Base-by-base conservation (phyloP, 2,888 invertebrate species). In the Trachelus tabidus region DNA sequence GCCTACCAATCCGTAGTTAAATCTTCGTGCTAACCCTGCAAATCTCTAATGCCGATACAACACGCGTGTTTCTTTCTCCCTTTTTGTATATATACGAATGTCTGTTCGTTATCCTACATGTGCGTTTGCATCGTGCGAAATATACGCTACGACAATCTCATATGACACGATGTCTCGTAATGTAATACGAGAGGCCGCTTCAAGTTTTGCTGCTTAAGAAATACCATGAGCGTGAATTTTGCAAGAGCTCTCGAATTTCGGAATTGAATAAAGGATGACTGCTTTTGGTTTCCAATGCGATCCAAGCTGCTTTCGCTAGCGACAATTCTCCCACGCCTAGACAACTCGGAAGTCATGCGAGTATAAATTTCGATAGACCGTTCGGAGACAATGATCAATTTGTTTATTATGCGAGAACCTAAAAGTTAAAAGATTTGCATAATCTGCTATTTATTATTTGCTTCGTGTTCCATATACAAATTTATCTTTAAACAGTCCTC, bases 191-290 rank as follows among this genome's bases (percentile, higher is more conserved):
- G 68, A 75, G 76, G 76, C 56, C 23, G 23, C 56, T n/a, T 81
- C 78, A 73, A 81, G 82, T 84, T 86, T 83, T 81, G 82, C 83
- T 84, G 77, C 81, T 81, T 83, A 79, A 83, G 83, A 84, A 86
- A 87, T 87, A 81, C 83, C 81, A 71, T 56, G 73, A n/a, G 74
- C 80, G 75, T 80, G 78, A 77, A 80, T 84, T 84, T 87, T 85
- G 83, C 85, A 83, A 83, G 76, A 68, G 79, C 78, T 75, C 34
- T 82, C 80, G 31, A 77, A 80, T 85, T 84, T 78, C 80, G 75
- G 75, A 68, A 78, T 79, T 77, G 81, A 79, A 79, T 78, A 56
- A 56, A 56, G 56, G 23, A 56, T 23, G 56, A 56, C 56, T 56
- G 56, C 56, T 56, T 56, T 56, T 56, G 23, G 23, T 56, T 56